Conservation (phyloP, 2,113 vertebrate species). For the Suricata suricatta region DNA sequence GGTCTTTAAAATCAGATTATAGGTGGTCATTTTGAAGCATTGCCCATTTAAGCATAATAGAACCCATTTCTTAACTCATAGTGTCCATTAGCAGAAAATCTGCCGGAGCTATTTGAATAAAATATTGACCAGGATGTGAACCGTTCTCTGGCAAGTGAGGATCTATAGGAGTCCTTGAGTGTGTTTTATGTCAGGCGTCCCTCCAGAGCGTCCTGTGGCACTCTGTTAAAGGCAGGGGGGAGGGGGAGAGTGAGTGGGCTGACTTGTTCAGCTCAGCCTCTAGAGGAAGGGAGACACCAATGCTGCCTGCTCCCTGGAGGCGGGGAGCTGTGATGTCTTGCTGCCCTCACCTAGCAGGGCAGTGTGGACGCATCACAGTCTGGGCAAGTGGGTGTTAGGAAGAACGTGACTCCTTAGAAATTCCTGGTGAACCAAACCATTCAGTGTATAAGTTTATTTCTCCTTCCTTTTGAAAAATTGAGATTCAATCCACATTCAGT, state of each 20-base stretch:
- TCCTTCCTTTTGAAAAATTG: neutral
- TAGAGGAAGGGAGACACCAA: neutral
- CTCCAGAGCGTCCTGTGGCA: neutral
- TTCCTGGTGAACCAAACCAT: neutral
- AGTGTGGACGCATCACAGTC: neutral
- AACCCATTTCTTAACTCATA: neutral
- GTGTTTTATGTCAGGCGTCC: neutral
- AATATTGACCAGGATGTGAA: neutral
- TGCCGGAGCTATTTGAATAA: neutral
- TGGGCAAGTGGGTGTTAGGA: neutral
- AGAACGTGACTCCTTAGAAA: neutral
- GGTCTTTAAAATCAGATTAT: conserved; percentile 8
- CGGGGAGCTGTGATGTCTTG: neutral
- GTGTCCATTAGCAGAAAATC: neutral
- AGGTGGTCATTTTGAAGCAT: neutral
- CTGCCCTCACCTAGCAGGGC: neutral
- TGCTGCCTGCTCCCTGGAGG: too few relatives aligned
- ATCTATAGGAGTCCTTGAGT: neutral
- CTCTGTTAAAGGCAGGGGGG: neutral
- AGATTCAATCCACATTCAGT: neutral
- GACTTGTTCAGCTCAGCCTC: neutral
- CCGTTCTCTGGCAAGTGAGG: neutral
- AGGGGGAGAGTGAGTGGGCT: too few relatives aligned
- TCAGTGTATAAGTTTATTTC: neutral
- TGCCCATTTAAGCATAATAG: neutral